Conservation (phyloP, 2,888 invertebrate species). For the Tetranychus truncatus region DNA sequence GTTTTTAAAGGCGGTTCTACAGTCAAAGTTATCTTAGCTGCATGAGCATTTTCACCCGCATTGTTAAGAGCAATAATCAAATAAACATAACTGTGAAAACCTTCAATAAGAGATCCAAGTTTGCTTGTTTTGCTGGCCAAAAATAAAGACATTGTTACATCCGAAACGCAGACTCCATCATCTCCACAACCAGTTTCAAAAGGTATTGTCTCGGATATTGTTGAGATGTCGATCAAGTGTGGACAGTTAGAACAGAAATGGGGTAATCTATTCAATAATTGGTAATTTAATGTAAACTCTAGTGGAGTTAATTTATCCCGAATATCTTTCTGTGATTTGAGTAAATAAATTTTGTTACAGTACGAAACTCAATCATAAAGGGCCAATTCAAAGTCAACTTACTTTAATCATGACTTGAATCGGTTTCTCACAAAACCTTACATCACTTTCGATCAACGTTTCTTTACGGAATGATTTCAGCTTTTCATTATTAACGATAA, state of each 20-base stretch:
- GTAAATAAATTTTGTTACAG: not conserved
- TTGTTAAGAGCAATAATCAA: not conserved
- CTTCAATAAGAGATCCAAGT: not conserved
- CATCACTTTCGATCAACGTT: not conserved
- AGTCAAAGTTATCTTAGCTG: not conserved
- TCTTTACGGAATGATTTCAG: not conserved
- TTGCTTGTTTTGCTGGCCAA: not conserved
- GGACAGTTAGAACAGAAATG: constrained; percentile 2
- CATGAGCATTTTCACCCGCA: not conserved
- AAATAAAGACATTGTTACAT: not conserved
- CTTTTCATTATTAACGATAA: not conserved
- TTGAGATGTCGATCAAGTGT: not conserved
- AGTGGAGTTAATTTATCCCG: constrained; percentile 9
- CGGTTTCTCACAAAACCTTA: not conserved
- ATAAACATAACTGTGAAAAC: not conserved
- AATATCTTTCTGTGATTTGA: not conserved
- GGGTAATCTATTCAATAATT: not conserved
- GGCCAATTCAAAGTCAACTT: not conserved
- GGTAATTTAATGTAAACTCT: not conserved
- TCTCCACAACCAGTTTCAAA: constrained; percentile 10
- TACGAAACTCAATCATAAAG: not conserved
- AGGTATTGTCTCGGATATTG: not conserved
- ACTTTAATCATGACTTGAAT: not conserved
- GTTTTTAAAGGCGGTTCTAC: constrained; percentile 4
- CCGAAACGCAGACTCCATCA: not conserved